Conservation (phyloP, 2,888 invertebrate genomes). For the Caenorhabditis macrosperma region DNA sequence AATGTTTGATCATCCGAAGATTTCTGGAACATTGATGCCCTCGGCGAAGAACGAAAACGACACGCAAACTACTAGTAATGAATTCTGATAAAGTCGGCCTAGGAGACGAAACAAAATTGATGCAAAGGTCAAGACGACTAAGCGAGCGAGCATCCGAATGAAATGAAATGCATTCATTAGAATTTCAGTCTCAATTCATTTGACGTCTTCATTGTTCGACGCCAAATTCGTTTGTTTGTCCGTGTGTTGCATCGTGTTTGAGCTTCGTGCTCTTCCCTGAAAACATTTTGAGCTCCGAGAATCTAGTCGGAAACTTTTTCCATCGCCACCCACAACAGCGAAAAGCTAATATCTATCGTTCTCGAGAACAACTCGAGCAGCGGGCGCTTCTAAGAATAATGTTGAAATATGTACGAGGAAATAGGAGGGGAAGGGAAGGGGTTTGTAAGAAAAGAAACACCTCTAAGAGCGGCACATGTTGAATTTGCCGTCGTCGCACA, state of each 20-base stretch:
- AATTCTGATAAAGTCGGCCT: constrained; percentile 20
- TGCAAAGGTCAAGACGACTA: constrained; percentile 5
- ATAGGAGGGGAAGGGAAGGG: background rate
- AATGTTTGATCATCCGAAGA: constrained; percentile 19
- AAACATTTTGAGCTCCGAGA: constrained; percentile 20
- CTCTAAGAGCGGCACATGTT: constrained; percentile 1
- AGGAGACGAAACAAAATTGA: background rate
- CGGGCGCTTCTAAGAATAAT: background rate
- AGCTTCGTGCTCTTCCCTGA: background rate
- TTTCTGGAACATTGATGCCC: constrained; percentile 29
- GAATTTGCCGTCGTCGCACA: constrained; percentile 2
- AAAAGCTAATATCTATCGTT: background rate
- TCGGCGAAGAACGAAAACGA: constrained; percentile 12
- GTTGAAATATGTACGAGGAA: background rate
- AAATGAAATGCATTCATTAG: constrained; percentile 35
- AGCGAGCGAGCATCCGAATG: background rate
- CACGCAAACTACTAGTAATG: constrained; percentile 23
- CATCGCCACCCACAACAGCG: background rate
- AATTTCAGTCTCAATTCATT: constrained; percentile 21
- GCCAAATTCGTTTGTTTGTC: constrained; percentile 37
- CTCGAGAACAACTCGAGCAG: background rate
- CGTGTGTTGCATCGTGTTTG: constrained; percentile 3
- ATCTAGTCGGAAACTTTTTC: background rate
- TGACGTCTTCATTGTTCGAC: constrained; percentile 29
- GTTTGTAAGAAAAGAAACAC: background rate